Evolutionary conservation across 2,888 invertebrate genomes (phyloP).

Genomic region (Cremastinae sp.): DNA sequence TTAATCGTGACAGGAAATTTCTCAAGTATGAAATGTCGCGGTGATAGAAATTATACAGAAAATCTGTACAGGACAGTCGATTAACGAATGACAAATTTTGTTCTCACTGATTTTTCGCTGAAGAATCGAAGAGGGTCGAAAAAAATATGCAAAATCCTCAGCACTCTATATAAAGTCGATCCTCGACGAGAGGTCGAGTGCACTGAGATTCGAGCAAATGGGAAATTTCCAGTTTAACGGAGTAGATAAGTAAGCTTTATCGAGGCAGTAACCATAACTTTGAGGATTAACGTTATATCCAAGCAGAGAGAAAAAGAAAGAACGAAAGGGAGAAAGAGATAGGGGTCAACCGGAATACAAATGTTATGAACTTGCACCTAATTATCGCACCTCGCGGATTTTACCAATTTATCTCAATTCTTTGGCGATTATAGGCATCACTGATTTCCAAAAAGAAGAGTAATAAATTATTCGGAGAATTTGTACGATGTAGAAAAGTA

Average conservation of each 20-base stretch:
- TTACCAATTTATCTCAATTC: constrained; percentile 16
- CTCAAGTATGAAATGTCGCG: constrained; percentile 3
- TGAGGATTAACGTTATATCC: constrained; percentile 56
- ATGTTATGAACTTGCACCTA: constrained; percentile 56
- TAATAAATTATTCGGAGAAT: too few species aligned
- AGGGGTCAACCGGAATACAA: constrained; percentile 50
- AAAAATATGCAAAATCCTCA: constrained; percentile 40
- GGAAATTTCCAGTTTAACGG: constrained; percentile 60
- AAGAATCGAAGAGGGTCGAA: background rate
- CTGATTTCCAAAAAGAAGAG: too few species aligned
- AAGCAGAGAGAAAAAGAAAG: constrained; percentile 21
- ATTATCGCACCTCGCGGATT: constrained; percentile 47
- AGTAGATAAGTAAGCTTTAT: constrained; percentile 62
- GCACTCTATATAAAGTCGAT: constrained; percentile 26
- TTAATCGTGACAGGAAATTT: too few species aligned
- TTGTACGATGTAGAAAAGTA: too few species aligned
- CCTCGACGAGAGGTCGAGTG: constrained; percentile 32
- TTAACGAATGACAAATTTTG: constrained; percentile 21
- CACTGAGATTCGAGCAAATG: constrained; percentile 36
- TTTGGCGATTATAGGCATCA: background rate
- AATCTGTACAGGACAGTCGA: constrained; percentile 17
- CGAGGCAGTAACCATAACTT: constrained; percentile 59
- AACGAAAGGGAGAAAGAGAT: constrained; percentile 27
- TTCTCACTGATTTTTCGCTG: background rate
- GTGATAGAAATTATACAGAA: constrained; percentile 1